Conservation (phyloP, 2,797 vertebrate genomes). For the Loriculus beryllinus region DNA sequence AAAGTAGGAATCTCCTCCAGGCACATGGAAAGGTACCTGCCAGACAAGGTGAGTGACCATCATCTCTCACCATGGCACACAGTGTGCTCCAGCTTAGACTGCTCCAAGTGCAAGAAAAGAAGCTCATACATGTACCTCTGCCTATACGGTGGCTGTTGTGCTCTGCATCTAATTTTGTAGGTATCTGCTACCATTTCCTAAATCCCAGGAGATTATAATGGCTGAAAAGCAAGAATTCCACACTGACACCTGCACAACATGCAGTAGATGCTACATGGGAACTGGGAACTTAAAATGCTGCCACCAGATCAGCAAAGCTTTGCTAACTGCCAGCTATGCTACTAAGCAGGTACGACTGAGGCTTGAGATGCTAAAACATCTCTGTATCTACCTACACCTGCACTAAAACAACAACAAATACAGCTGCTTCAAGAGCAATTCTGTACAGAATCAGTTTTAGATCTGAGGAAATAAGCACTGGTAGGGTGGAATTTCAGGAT, state of each 20-base stretch:
- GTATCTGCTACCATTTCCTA: background rate
- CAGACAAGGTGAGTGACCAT: background rate
- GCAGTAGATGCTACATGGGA: background rate
- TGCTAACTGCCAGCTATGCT: background rate
- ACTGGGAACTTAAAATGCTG: background rate
- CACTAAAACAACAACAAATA: background rate
- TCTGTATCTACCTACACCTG: background rate
- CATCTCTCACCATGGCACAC: rapidly evolving
- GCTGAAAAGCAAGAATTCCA: background rate
- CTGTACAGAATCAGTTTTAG: background rate
- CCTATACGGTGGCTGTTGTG: background rate
- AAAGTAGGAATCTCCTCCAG: background rate
- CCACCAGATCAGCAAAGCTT: background rate
- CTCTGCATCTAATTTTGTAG: background rate
- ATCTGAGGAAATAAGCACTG: background rate
- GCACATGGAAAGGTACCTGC: background rate
- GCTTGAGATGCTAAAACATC: background rate
- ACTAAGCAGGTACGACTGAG: background rate
- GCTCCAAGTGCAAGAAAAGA: background rate
- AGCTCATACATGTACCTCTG: background rate
- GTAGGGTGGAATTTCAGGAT: background rate
- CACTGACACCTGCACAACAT: background rate
- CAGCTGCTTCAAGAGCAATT: background rate
- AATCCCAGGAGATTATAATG: background rate
- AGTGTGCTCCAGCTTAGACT: background rate